These are phyloP conservation scores for Molossus alvarezi DNA, from an alignment of 2,797 vertebrate genomes.

Conservation along the genomic window DNA sequence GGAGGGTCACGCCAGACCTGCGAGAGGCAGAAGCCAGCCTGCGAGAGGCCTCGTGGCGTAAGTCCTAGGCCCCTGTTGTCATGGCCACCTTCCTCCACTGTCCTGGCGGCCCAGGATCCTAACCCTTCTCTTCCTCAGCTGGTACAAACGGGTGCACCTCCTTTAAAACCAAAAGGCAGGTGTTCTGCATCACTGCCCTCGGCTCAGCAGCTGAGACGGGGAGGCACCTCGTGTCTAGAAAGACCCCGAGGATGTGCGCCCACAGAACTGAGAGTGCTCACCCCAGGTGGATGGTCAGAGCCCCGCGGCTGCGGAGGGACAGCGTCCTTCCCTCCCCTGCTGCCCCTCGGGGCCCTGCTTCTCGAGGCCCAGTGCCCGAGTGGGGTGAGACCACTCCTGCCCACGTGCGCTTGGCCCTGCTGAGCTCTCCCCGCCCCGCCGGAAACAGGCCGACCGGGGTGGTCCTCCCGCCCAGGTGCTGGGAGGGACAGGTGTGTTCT, in stretches of 20 bases:
- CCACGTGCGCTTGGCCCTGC: background rate
- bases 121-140: background rate
- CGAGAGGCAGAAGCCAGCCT: background rate
- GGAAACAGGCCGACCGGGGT: background rate
- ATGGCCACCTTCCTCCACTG: background rate
- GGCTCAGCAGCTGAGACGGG: background rate
- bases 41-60: background rate
- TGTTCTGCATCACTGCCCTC: accelerated
- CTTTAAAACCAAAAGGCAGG: background rate
- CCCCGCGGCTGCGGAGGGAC: accelerated
- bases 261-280: accelerated
- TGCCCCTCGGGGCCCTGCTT: background rate
- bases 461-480: background rate
- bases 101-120: background rate
- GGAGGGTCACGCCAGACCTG: accelerated
- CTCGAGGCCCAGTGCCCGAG: background rate
- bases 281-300: background rate
- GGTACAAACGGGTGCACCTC: background rate
- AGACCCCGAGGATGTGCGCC: background rate
- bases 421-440: background rate
- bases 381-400: background rate
- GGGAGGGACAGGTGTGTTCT: background rate
- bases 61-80: background rate
- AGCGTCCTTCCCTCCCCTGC: background rate
- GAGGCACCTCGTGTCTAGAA: background rate